Evolutionary conservation across 2,113 vertebrate genomes (phyloP).

Genomic region (Hoplias malabaricus): DNA sequence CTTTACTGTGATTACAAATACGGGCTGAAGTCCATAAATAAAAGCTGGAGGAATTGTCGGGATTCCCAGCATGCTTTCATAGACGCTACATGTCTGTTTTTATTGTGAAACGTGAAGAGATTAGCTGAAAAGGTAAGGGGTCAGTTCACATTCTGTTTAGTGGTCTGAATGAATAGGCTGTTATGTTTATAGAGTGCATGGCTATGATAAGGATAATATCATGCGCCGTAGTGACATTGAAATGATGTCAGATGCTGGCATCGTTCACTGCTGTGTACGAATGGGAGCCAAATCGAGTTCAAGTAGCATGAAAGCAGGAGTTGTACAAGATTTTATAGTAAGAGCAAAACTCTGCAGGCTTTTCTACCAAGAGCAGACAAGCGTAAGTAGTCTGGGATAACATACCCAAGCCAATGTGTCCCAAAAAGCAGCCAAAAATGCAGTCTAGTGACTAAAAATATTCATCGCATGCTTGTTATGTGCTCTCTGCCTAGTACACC

Average conservation of each 20-base stretch:
- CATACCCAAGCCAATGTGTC: not conserved
- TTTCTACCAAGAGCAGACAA: not conserved
- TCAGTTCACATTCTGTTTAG: not conserved
- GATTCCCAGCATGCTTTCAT: conserved; percentile 30
- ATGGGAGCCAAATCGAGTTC: not conserved
- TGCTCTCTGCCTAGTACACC: not conserved
- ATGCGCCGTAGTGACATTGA: conserved; percentile 27
- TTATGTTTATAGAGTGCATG: conserved; percentile 33
- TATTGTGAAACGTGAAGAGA: conserved; percentile 8
- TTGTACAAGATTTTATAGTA: not conserved
- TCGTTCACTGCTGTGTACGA: too few relatives aligned
- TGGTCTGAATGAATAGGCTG: conserved; percentile 25
- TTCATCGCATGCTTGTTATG: not conserved
- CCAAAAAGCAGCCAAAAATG: not conserved
- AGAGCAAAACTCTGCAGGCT: not conserved
- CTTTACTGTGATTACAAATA: not conserved
- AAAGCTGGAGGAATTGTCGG: not conserved
- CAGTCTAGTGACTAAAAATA: not conserved
- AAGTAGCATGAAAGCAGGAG: not conserved
- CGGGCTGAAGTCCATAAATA: not conserved
- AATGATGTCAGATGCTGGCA: conserved; percentile 33
- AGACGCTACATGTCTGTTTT: conserved; percentile 5
- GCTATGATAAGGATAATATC: conserved; percentile 26
- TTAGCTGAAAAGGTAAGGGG: conserved; percentile 1
- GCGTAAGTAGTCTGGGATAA: not conserved